These are phyloP conservation scores for Bergia puertoricense DNA, from an alignment of 92 coral and sea anemone genomes.

Conservation along the genomic window DNA sequence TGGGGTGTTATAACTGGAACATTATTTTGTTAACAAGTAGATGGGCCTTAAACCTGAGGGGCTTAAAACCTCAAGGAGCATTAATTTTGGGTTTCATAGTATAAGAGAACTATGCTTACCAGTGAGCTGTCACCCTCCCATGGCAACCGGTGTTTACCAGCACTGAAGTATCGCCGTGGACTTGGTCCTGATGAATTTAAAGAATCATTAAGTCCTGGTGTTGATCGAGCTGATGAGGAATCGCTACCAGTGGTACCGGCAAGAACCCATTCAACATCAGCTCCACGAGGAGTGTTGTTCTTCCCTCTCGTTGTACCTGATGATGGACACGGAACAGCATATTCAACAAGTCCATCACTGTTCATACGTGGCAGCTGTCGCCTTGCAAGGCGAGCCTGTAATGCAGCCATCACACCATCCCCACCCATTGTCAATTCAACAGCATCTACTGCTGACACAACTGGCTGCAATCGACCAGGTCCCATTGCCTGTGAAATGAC, in stretches of 20 bases:
- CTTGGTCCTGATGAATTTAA: slow-evolving; percentile 79
- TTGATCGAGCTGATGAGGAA: slow-evolving; percentile 88
- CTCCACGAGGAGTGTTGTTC: slow-evolving; percentile 79
- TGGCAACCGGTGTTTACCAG: slow-evolving; percentile 91
- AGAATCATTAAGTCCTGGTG: slow-evolving; percentile 95
- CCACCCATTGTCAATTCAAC: slow-evolving; percentile 91
- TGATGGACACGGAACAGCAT: slow-evolving; percentile 92
- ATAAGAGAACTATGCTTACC: not conserved
- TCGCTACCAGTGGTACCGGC: slow-evolving; percentile 91
- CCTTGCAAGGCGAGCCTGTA: slow-evolving; percentile 96
- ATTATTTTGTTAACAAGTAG: not conserved
- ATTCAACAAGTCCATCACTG: slow-evolving; percentile 96
- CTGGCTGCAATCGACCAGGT: slow-evolving; percentile 88
- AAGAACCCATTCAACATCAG: slow-evolving; percentile 98
- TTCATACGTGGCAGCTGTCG: slow-evolving; percentile 95
- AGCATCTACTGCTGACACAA: slow-evolving; percentile 86
- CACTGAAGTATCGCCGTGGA: slow-evolving; percentile 91
- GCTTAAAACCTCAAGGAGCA: not conserved
- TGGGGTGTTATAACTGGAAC: too few relatives aligned
- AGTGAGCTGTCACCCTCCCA: slow-evolving; percentile 79
- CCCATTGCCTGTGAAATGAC: slow-evolving; percentile 99
- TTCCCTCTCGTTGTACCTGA: slow-evolving; percentile 90
- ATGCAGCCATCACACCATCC: slow-evolving; percentile 95
- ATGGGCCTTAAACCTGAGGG: not conserved
- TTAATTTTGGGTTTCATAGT: not conserved